Base-by-base conservation (phyloP, 2,797 vertebrate genomes). In the Semaprochilodus insignis region DNA sequence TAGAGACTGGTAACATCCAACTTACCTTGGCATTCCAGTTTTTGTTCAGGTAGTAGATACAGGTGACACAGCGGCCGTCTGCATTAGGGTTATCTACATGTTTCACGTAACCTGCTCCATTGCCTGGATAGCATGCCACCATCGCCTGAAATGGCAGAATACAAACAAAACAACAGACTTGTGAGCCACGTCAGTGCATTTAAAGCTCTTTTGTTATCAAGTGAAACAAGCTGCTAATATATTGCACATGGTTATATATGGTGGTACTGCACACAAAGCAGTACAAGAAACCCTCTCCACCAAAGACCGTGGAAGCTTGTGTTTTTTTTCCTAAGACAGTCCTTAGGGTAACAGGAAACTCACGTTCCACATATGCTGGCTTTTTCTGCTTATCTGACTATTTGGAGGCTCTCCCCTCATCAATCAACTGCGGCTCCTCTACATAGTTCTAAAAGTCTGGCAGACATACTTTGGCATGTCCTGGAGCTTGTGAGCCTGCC, bases 21-120 rank as follows among this genome's bases (percentile, higher is more conserved):
- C 74, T 48, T 82, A 88, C 84, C 59, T 82, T 96, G 65, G 96
- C 93, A 66, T 96, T 94, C 98, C 98, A 99, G 87, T 98, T 95
- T 92, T 98, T 97, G 91, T 99, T 99, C 88, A 99, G 94, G 89
- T 99, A 99, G 90, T 99, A 99, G 93, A 97, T 99, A 92, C 97
- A 99, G 80, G 98, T 99, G 90, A 99, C 95, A 81, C 97, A 96
- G 85, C 97, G 97, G 1, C 97, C 98, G 0, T 99, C 97, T 0
- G 92, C 90, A 3, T 97, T 99, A 10, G 97, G 97, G 90, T 99
- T 99, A 92, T 99, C 97, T 81, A 99, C 97, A 0, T 99, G 97
- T 80, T 97, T 97, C 86, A 99, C 96, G 10, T 99, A 99, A 13
- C 97, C 97, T 0, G 97, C 92, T 77, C 97, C 97, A 77, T 98